These are phyloP conservation scores for Bubo bubo DNA, from an alignment of 2,113 vertebrate species.

Conservation along the genomic window DNA sequence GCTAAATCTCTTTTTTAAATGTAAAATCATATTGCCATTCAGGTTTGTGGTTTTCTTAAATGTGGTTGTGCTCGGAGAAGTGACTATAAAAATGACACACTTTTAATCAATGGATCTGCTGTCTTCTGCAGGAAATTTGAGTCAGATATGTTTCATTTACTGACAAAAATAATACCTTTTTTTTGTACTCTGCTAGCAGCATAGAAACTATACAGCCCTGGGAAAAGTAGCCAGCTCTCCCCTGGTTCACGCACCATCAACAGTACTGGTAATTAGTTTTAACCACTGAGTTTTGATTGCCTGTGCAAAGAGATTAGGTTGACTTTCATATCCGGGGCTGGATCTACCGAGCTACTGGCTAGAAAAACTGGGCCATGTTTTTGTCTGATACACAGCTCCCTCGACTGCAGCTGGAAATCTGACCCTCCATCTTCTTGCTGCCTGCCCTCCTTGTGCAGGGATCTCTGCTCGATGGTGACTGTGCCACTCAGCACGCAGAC, in stretches of 20 bases:
- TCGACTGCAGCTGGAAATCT: not conserved
- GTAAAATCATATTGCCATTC: conserved; percentile 35
- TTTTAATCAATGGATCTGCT: conserved; percentile 57
- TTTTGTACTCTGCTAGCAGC: conserved; percentile 2
- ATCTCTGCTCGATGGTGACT: not conserved
- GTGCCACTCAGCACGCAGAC: fast-evolving
- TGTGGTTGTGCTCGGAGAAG: not conserved
- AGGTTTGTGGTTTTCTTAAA: conserved; percentile 48
- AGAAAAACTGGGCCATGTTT: not conserved
- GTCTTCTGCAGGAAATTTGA: conserved; percentile 61
- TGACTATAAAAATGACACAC: conserved; percentile 14
- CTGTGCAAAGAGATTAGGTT: not conserved
- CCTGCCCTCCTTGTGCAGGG: fast-evolving
- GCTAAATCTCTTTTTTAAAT: conserved; percentile 51
- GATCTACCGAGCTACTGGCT: not conserved
- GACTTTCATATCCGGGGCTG: not conserved
- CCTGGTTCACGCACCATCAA: conserved; percentile 26
- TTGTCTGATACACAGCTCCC: not conserved
- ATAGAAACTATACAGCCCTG: not conserved
- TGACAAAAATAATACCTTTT: conserved; percentile 53
- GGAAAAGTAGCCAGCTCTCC: conserved; percentile 9
- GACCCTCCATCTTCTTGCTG: fast-evolving
- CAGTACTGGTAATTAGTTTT: conserved; percentile 44
- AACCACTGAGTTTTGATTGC: conserved; percentile 34
- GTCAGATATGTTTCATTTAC: conserved; percentile 65